A percentile compares a stretch with the other conserved stretches of the same genome.
These are phyloP conservation scores for Salticus scenicus DNA, from an alignment of 2,888 invertebrate genomes.

Conservation along the genomic window DNA sequence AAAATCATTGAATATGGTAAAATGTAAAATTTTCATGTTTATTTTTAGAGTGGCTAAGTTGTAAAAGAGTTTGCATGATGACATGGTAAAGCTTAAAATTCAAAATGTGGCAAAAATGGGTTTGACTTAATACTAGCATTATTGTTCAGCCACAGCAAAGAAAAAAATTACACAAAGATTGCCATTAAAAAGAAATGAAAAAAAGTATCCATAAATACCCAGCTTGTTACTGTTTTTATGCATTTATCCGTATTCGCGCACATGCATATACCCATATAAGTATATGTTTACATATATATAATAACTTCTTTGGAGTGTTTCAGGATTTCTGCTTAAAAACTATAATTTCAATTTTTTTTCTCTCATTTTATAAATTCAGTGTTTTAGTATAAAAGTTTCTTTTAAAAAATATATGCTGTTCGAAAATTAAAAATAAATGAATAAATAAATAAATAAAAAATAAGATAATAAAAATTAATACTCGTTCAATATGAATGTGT, in stretches of 20 bases:
- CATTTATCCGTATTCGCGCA: background rate
- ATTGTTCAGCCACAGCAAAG: constrained; percentile 26
- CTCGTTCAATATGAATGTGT: no score
- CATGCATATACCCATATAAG: background rate
- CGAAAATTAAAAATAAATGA: no score
- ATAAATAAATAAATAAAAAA: no score
- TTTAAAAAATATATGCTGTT: no score
- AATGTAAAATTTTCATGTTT: constrained; percentile 29
- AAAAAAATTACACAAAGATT: constrained; percentile 46
- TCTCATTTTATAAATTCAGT: no score
- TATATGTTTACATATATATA: background rate
- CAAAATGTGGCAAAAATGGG: constrained; percentile 31
- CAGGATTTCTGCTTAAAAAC: no score
- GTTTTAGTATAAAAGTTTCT: no score
- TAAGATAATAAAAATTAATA: no score
- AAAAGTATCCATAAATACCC: constrained; percentile 47
- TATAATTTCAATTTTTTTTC: no score
- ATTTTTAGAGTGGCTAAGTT: constrained; percentile 44
- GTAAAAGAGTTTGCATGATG: constrained; percentile 51
- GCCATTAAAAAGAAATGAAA: constrained; percentile 26
- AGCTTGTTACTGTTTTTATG: background rate
- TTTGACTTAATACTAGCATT: constrained; percentile 37
- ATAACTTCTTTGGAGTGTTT: no score
- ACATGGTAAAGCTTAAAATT: constrained; percentile 49
- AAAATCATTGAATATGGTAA: constrained; percentile 40